These are phyloP conservation scores for Lontra canadensis DNA, from an alignment of 2,113 vertebrate genomes.

Conservation along the genomic window DNA sequence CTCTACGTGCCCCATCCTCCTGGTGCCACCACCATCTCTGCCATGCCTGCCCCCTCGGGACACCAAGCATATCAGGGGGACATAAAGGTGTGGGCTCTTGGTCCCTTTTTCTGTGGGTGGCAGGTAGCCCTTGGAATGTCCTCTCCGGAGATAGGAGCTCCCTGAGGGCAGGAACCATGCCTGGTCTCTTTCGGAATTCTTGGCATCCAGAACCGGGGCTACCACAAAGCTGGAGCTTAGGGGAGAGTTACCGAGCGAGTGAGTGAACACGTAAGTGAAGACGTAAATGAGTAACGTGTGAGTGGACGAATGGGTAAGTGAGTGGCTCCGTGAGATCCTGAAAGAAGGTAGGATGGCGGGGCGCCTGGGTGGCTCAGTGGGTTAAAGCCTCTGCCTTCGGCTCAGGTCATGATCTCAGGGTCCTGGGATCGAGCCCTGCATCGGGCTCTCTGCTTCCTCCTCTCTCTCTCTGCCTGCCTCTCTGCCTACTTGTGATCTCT, in stretches of 20 bases:
- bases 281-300: rapidly evolving
- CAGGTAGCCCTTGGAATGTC: background rate
- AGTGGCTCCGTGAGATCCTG: background rate
- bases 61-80: background rate
- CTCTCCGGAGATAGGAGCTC: background rate
- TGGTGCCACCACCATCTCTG: background rate
- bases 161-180: background rate
- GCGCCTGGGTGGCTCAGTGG: no score
- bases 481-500: no score
- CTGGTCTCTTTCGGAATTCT: background rate
- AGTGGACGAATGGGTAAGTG: background rate
- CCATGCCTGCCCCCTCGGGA: background rate
- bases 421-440: no score
- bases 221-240: background rate
- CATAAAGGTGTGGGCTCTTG: background rate
- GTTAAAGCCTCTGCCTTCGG: no score
- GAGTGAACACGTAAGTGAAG: rapidly evolving
- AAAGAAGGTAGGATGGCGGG: background rate
- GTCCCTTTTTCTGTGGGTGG: background rate
- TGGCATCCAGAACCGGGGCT: background rate
- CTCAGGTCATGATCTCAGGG: no score
- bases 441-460: no score
- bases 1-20: background rate
- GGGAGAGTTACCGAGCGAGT: background rate
- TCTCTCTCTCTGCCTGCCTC: no score